Evolutionary conservation across 2,113 vertebrate genomes (phyloP), one percentile per base, ranked within the genome.

Genomic region (Morone saxatilis): DNA sequence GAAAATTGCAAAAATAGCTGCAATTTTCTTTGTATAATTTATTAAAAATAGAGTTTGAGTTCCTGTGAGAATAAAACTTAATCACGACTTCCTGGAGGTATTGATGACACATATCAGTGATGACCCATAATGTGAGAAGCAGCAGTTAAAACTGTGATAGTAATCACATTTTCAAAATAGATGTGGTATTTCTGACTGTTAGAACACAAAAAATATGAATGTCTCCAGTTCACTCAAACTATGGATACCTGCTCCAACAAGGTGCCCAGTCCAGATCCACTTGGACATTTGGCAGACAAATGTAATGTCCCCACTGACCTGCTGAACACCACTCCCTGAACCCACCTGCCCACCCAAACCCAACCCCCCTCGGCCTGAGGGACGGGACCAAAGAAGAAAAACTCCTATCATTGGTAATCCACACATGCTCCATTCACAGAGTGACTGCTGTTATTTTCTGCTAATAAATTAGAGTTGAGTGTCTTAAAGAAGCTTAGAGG

Each of bases 401-500:
- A 16, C 31, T 65, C 25, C 13, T 36, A 7, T 41, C n/a, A 63
- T 16, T 54, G n/a, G 38, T 50, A 77, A 81, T 62, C 20, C 71
- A 61, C 13, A 43, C 48, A 0, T 16, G 57, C 47, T 77, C 66
- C 43, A 79, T 76, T 88, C 54, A 84, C 69, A 71, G 31, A 45
- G 25, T 22, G 17, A 19, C 57, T 4, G 2, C 6, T 77, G 70
- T 76, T 84, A 65, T 81, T 91, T 86, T 45, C 73, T 76, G 78
- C 71, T 85, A 76, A 86, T 87, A 77, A 87, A 81, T 73, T 69
- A 70, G 48, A 85, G 71, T 62, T 82, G 70, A 51, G 53, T 54
- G 68, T 67, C 75, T 85, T 61, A 88, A 89, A 86, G 80, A 62
- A 65, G 90, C 80, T 93, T 92, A 87, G 84, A 82, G 59, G 87